phyloP scores from a whole-genome alignment of 2,113 vertebrate genomes.

The Cyprinus carpio region DNA sequence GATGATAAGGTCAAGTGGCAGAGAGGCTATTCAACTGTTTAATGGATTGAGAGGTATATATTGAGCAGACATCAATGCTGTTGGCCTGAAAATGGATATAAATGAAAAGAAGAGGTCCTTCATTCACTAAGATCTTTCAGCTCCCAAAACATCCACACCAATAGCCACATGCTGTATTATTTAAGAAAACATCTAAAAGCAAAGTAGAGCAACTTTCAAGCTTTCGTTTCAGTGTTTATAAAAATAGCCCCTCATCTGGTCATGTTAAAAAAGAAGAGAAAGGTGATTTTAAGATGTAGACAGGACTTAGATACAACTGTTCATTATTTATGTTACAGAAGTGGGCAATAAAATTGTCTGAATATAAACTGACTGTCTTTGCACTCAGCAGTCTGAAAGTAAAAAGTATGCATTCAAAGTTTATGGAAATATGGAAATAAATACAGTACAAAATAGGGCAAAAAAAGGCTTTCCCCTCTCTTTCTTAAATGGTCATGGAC shows the following conservation, averaged over 20 bases:
- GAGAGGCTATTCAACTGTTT: conserved; percentile 19
- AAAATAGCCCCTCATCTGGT: background rate
- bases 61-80: background rate
- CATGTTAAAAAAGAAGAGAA: background rate
- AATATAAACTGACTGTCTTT: conserved; percentile 3
- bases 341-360: background rate
- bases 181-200: background rate
- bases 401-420: background rate
- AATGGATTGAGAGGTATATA: conserved; percentile 14
- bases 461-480: background rate
- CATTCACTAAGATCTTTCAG: background rate
- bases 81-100: conserved; percentile 1
- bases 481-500: background rate
- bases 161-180: background rate
- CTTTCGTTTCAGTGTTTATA: background rate
- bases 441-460: background rate
- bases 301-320: conserved; percentile 20
- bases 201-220: background rate
- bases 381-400: background rate
- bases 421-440: no score
- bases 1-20: conserved; percentile 36
- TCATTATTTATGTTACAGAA: conserved; percentile 5
- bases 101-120: background rate
- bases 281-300: background rate
- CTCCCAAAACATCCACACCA: background rate